Conservation (phyloP, 2,888 invertebrate genomes). For the Branchinecta sandiegonensis region DNA sequence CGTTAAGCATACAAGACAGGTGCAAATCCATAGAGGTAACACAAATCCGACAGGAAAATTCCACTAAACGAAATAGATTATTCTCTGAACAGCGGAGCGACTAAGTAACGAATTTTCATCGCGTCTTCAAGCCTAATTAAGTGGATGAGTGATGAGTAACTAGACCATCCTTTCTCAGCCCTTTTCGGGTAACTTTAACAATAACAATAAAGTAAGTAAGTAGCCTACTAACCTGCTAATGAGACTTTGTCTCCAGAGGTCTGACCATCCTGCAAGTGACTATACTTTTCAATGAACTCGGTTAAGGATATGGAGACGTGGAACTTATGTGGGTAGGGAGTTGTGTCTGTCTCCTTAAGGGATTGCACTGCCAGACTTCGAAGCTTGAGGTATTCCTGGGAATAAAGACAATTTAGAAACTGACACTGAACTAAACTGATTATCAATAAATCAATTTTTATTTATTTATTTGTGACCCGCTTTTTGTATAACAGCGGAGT, state of each 20-base stretch:
- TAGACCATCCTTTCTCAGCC: background rate
- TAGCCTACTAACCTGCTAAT: constrained; percentile 49
- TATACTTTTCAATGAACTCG: constrained; percentile 73
- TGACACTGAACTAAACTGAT: constrained; percentile 30
- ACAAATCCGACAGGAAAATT: too few species aligned
- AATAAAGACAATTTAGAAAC: constrained; percentile 21
- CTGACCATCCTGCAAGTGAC: constrained; percentile 51
- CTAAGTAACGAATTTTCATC: too few species aligned
- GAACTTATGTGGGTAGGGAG: constrained; percentile 97
- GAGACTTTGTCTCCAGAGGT: constrained; percentile 44
- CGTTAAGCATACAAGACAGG: too few species aligned
- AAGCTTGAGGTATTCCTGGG: constrained; percentile 68
- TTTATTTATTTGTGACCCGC: too few species aligned
- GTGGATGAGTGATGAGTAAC: background rate
- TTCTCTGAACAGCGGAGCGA: too few species aligned
- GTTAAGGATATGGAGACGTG: constrained; percentile 74
- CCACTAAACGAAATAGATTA: too few species aligned
- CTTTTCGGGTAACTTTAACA: background rate
- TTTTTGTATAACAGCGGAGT: too few species aligned
- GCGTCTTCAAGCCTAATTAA: too few species aligned
- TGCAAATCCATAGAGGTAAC: too few species aligned
- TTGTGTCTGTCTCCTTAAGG: constrained; percentile 54
- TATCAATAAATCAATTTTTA: too few species aligned
- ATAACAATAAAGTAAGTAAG: background rate
- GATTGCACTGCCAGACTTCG: constrained; percentile 64